These are phyloP conservation scores for Nephrotoma appendiculata DNA, from an alignment of 2,888 invertebrate genomes.

Conservation along the genomic window DNA sequence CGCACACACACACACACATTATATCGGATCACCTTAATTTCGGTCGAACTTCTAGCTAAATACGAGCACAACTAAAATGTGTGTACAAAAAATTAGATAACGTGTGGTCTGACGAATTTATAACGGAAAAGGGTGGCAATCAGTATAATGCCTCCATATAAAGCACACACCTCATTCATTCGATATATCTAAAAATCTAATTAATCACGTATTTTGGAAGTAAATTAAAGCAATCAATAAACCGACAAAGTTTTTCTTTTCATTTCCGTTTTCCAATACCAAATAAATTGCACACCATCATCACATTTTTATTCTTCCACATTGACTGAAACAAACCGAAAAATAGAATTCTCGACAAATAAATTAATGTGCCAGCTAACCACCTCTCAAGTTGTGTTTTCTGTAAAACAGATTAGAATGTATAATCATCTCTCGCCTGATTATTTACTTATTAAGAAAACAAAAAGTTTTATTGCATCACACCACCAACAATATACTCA, in stretches of 20 bases:
- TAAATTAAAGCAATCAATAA: background rate
- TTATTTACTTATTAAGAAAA: background rate
- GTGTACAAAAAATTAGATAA: background rate
- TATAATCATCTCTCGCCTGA: background rate
- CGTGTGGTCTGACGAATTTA: background rate
- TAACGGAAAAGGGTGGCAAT: background rate
- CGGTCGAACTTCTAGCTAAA: background rate
- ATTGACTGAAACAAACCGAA: background rate
- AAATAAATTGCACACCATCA: background rate
- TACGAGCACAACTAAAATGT: background rate
- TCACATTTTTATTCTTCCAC: background rate
- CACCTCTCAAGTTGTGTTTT: background rate
- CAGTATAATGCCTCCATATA: background rate
- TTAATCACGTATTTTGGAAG: background rate
- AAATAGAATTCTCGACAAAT: background rate
- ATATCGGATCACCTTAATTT: background rate
- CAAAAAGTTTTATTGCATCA: background rate
- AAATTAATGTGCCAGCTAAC: background rate
- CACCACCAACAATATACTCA: background rate
- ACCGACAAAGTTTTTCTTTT: background rate
- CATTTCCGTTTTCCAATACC: background rate
- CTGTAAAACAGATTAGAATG: background rate
- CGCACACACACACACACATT: background rate
- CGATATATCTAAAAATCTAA: background rate
- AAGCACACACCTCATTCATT: background rate